Base-by-base conservation (phyloP, 1,140 invertebrate species). In the Chlorops oryzae region DNA sequence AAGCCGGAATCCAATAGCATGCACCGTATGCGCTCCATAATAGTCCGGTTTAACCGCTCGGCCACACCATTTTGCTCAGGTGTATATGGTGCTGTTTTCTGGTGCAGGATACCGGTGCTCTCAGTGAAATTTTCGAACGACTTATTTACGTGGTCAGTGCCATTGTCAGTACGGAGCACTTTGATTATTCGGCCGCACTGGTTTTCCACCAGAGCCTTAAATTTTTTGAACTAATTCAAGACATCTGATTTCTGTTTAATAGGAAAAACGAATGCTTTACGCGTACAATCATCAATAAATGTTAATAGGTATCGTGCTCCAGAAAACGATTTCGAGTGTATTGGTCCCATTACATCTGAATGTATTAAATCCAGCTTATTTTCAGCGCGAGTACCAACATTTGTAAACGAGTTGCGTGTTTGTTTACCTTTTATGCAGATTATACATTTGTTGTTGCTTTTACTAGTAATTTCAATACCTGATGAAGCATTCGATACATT, bases 41-140 rank as follows among this genome's bases (percentile, higher is more conserved):
- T n/a, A n/a, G n/a, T n/a, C n/a, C n/a, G n/a, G n/a, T n/a, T n/a
- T 18, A 47, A 37, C 18, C 63, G 44, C 47, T 51, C 70, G n/a
- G 50, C 54, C 20, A 56, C 18, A 21, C 62, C 68, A 52, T 74
- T 74, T 50, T 67, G 59, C 52, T 74, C 43, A 5, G 67, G 63
- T 12, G 62, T 56, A 32, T 72, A 58, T 15, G 56, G 47, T n/a
- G 46, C 46, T 18, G 61, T 65, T 34, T 28, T 23, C 50, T 43
- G 28, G 39, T 61, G 61, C 5, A 13, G 20, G 5, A 75, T 74
- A 3, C 72, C 66, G 6, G 41, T 21, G 2, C 51, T 50, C 12
- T 51, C 56, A 1, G 72, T 49, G 20, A 56, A 73, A 6, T 51
- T 23, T 25, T 62, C 52, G 45, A 75, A 66, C 1, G 56, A 47